phyloP scores from a whole-genome alignment of 2,797 vertebrate species.

The Menidia menidia region DNA sequence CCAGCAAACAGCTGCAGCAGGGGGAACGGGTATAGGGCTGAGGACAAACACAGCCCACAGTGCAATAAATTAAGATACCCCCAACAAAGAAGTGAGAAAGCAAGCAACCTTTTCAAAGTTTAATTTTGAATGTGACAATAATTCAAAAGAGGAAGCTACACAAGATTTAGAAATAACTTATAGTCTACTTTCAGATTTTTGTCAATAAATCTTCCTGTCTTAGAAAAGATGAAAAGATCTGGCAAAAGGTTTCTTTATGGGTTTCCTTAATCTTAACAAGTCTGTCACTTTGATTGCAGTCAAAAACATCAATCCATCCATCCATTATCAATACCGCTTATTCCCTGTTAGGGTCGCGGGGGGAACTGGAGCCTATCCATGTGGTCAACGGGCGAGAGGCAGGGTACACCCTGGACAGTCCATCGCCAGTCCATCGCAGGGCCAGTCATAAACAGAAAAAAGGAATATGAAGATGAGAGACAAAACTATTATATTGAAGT shows the following conservation, averaged over 20 bases:
- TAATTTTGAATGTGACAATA: neutral
- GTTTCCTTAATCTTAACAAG: too few species aligned
- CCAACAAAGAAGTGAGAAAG: slow-evolving; percentile 43
- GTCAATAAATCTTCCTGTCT: too few species aligned
- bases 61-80: slow-evolving; percentile 54
- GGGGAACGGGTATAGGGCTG: slow-evolving; percentile 34
- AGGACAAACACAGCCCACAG: slow-evolving; percentile 42
- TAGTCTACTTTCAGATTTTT: neutral
- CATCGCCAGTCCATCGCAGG: too few species aligned
- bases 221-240: too few species aligned
- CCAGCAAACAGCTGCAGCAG: slow-evolving; percentile 43
- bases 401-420: too few species aligned
- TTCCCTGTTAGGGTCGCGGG: too few species aligned
- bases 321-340: too few species aligned
- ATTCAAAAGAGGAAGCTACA: slow-evolving; percentile 26
- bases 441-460: neutral
- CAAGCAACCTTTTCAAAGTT: slow-evolving; percentile 28
- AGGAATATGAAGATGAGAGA: neutral
- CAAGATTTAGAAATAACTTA: neutral
- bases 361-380: too few species aligned
- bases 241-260: neutral
- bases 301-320: too few species aligned
- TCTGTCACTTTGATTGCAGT: too few species aligned
- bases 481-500: neutral
- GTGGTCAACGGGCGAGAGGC: too few species aligned